Base-by-base conservation (phyloP, 2,888 invertebrate genomes). In the Prionchulus punctatus region DNA sequence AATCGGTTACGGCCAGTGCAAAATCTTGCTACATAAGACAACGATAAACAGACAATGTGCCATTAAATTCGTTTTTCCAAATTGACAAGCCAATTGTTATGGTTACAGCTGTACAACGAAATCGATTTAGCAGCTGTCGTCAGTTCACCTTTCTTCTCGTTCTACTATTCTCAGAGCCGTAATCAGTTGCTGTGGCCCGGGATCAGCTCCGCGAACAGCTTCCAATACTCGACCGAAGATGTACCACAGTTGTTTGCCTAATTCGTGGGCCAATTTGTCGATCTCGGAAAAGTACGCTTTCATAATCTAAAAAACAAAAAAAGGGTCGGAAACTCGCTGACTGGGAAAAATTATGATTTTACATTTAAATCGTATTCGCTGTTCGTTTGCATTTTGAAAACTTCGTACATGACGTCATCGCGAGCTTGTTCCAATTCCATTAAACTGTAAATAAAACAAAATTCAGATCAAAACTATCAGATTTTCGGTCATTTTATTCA, bases 261-360 rank as follows among this genome's bases (percentile, higher is more conserved):
- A 76, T 4, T 85, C 77, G 61, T 83, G 82, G 0, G 92, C 92
- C 1, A 96, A 80, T 59, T 82, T 82, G 72, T 90, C 86, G 0
- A 98, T 92, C 71, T 94, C 91, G 63, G 86, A 85, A 75, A 98
- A 98, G 73, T 96, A 96, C 18, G 89, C 86, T 72, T 90, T 88
- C 1, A 98, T 75, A 78, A 92, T 86, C 54, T 73, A 57, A 28
- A 65, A 52, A 31, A n/a, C 12, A 30, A 26, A 50, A 15, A 55
- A 30, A 30, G 2, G 7, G 12, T 45, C 4, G 15, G 4, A 45
- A 7, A 18, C 48, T 31, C 27, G 27, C 30, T 21, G 18, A 59
- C 2, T 23, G 27, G 25, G 52, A 52, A 30, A 58, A 54, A 52
- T 53, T 56, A 26, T 53, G 57, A 57, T 28, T 26, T 51, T 57